Base-by-base conservation (phyloP, 1,140 invertebrate species). In the Lepidurus apus region DNA sequence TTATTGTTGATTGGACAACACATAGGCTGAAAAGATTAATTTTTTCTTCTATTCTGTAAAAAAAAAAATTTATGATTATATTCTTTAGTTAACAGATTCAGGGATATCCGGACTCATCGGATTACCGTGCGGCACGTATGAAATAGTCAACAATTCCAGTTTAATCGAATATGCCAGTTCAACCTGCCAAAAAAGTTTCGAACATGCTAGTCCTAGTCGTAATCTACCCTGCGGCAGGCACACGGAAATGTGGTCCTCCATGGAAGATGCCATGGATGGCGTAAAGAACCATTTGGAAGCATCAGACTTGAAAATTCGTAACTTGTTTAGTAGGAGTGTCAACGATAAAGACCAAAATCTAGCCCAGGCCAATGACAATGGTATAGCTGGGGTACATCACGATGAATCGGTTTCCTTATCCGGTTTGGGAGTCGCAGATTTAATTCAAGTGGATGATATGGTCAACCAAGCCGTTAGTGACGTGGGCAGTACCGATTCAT, bases 121-220 rank as follows among this genome's bases (percentile, higher is more conserved):
- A 21, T 75, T 80, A 42, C 79, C 74, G 26, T 80, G 79, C 65
- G 80, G 79, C 43, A 80, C 79, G 1, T 79, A 80, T 26, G 76
- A 76, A 74, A 74, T 80, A 65, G 77, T 73, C 45, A 78, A 80
- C 21, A 65, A 65, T 17, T 11, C 53, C 53, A 65, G 53, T 65
- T 65, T 65, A 65, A 11, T 65, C 6, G 53, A 65, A 65, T 1
- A 65, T 65, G 53, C 53, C 17, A 65, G 21, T 21, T 9, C 53
- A 11, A 17, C 17, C 53, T 65, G 53, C 53, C 53, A 65, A 65
- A 21, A 13, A 65, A 65, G 53, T 65, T 21, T n/a, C 1, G 53
- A 21, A 65, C 53, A 21, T 17, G 21, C 53, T 21, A 65, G 53
- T 65, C 53, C 53, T 9, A 65, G 53, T 65, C 13, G 17, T 65